Evolutionary conservation across 2,797 vertebrate genomes (phyloP).

Genomic region (Ambastaia sidthimunki): DNA sequence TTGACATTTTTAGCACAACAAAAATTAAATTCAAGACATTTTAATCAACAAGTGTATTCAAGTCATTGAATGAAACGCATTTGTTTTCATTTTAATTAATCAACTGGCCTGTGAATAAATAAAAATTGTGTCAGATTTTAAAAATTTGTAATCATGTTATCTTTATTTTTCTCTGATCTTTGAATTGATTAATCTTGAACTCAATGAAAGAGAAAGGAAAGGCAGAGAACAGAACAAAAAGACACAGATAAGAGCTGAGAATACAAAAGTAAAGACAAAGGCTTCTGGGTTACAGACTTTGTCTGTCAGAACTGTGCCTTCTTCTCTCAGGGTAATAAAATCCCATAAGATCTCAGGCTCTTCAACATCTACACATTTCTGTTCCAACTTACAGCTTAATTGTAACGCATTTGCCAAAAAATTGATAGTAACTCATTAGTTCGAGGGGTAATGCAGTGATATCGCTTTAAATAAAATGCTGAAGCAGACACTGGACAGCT

Average conservation of each 20-base stretch:
- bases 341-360: constrained; percentile 37
- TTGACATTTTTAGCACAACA: too few relatives aligned
- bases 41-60: too few relatives aligned
- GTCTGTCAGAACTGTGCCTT: constrained; percentile 22
- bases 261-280: constrained; percentile 11
- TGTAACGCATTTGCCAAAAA: constrained; percentile 59
- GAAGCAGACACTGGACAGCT: constrained; percentile 50
- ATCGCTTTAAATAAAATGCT: constrained; percentile 54
- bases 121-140: not conserved
- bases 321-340: constrained; percentile 41
- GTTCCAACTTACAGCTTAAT: constrained; percentile 61
- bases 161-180: not conserved
- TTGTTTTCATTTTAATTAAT: too few relatives aligned
- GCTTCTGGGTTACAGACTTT: not conserved
- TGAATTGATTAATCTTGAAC: not conserved
- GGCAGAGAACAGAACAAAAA: constrained; percentile 16
- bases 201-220: not conserved
- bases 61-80: too few relatives aligned
- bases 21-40: too few relatives aligned
- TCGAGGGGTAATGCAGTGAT: constrained; percentile 53
- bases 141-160: not conserved
- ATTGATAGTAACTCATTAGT: constrained; percentile 56
- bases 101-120: too few relatives aligned
- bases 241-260: constrained; percentile 16
- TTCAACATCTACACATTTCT: constrained; percentile 50